These are phyloP conservation scores for Brenthis daphne DNA, from an alignment of 2,888 invertebrate genomes.

Conservation along the genomic window DNA sequence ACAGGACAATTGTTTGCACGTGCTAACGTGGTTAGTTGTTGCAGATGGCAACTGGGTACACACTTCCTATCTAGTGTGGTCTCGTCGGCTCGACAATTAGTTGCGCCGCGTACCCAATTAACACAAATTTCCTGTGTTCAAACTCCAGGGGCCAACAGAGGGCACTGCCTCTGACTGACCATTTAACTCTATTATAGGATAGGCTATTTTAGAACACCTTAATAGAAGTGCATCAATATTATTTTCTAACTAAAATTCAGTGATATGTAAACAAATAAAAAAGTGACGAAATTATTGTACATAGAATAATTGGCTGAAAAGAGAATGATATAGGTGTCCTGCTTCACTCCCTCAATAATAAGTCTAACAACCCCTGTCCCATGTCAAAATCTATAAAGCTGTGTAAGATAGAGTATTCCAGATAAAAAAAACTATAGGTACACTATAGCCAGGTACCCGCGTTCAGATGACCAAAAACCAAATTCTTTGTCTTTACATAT, in stretches of 20 bases:
- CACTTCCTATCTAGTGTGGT: constrained; percentile 60
- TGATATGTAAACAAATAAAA: no score
- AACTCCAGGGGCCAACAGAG: constrained; percentile 56
- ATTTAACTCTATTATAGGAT: constrained; percentile 36
- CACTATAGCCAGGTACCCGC: no score
- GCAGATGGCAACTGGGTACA: constrained; percentile 35
- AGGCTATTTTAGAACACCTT: constrained; percentile 18
- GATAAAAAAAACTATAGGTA: no score
- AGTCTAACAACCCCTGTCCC: no score
- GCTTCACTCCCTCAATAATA: no score
- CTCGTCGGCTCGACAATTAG: constrained; percentile 71
- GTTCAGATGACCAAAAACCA: no score
- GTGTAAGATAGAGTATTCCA: no score
- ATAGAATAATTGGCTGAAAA: no score
- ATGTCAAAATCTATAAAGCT: no score
- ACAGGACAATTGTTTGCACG: constrained; percentile 8
- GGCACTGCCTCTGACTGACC: constrained; percentile 54
- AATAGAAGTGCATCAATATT: constrained; percentile 19
- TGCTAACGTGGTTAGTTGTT: constrained; percentile 8
- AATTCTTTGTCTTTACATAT: no score
- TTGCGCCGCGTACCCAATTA: constrained; percentile 65
- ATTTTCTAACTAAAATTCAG: not conserved
- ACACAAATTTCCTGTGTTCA: constrained; percentile 77
- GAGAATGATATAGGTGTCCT: no score
- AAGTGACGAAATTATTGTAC: no score